These are phyloP conservation scores for Chondrilla cf. caribensis DNA, from an alignment of 37 sponge, comb jelly and placozoan species.

Conservation along the genomic window DNA sequence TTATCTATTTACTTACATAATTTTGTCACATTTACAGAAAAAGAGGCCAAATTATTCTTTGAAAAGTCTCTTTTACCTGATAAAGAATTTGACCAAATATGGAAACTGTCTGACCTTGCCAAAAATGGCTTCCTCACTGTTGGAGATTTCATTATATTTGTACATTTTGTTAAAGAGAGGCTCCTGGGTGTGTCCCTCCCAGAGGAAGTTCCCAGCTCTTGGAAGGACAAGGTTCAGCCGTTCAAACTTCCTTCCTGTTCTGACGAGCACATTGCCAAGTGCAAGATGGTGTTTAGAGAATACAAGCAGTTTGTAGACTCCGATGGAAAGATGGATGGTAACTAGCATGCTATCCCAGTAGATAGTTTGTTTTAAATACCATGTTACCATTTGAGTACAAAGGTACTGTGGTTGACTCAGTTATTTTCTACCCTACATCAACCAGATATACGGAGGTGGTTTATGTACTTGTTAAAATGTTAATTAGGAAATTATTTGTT, in stretches of 20 bases:
- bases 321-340: background rate
- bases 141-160: slow-evolving; percentile 2
- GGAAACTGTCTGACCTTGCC: background rate
- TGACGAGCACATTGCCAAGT: slow-evolving; percentile 23
- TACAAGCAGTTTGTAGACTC: slow-evolving; percentile 8
- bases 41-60: background rate
- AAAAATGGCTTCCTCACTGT: slow-evolving; percentile 7
- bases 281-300: slow-evolving; percentile 4
- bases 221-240: background rate
- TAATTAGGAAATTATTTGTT: too few species aligned
- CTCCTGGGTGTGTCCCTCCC: background rate
- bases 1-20: background rate
- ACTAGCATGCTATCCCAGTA: background rate
- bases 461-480: too few species aligned
- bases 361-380: background rate
- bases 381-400: too few species aligned
- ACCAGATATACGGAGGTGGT: too few species aligned
- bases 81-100: slow-evolving; percentile 9
- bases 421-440: too few species aligned
- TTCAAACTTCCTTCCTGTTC: slow-evolving; percentile 20
- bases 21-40: background rate
- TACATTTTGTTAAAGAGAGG: slow-evolving; percentile 11
- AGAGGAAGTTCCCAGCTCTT: background rate
- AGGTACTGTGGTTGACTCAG: too few species aligned
- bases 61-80: slow-evolving; percentile 1